Base-by-base conservation (phyloP, 2,797 vertebrate genomes). In the Falco novaeseelandiae region DNA sequence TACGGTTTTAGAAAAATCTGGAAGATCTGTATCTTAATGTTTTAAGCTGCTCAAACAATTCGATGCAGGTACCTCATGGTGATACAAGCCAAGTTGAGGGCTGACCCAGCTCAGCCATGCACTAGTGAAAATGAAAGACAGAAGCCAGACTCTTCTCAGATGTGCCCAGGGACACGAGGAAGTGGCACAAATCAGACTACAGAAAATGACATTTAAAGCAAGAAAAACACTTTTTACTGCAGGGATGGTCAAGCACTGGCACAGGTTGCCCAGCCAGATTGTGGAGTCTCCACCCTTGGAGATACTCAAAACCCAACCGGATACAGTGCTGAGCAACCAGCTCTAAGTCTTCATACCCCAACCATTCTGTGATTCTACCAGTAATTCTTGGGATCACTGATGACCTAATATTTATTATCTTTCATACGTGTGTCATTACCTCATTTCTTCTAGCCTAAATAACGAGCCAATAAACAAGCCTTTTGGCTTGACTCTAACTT, bases 361-460 rank as follows among this genome's bases (percentile, higher is more conserved):
- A 8, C 2, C 7, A 2, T 46, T 55, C 16, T 57, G 17, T 40
- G 6, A 46, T 65, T 73, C 65, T 40, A 34, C 36, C 51, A 57
- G 27, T 83, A 94, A 26, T 54, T 69, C 52, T 6, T 72, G 32
- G 44, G 58, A 46, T 34, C 62, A 55, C 22, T 10, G 2, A 26
- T 66, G 42, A 89, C 13, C 38, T 61, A 73, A 54, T 76, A 90
- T 63, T 83, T 88, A 65, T 76, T 85, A 86, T 77, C 66, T 51
- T 89, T 83, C 71, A 3, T 38, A 36, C 23, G 36, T 61, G 42
- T 72, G 55, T 72, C 25, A 77, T 73, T 76, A 89, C 25, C 38
- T 93, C 83, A 91, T 55, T 73, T 69, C 34, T 84, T 93, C 77
- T 80, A 83, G 65, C 85, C 58, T 71, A 93, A 96, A 96, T 87